phyloP scores from a whole-genome alignment of 2,797 vertebrate genomes.

The Myiotriccus ornatus region DNA sequence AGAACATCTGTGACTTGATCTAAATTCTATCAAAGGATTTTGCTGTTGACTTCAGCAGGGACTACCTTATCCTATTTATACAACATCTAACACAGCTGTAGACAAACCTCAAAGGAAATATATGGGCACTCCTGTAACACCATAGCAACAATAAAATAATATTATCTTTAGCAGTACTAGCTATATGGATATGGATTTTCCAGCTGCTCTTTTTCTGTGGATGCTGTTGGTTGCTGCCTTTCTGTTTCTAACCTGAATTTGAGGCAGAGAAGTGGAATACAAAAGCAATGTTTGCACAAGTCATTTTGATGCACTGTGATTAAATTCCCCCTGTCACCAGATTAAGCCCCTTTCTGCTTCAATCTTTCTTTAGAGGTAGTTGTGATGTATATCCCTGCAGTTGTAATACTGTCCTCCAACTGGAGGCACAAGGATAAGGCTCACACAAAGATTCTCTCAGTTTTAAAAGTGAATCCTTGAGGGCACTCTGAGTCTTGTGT shows the following conservation, averaged over 20 bases:
- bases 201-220: not conserved
- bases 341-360: not conserved
- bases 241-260: not conserved
- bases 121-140: not conserved
- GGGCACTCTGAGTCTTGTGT: not conserved
- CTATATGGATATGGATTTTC: not conserved
- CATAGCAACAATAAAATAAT: not conserved
- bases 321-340: not conserved
- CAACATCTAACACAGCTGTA: not conserved
- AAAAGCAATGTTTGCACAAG: not conserved
- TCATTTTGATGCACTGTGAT: not conserved
- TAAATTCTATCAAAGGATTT: not conserved
- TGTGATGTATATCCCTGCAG: not conserved
- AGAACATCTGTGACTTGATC: not conserved
- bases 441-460: not conserved
- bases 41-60: conserved; percentile 4
- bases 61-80: not conserved
- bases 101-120: not conserved
- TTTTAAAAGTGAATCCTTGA: not conserved
- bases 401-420: not conserved
- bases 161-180: not conserved
- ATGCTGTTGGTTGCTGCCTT: not conserved
- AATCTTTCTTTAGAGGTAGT: not conserved
- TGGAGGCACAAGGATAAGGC: not conserved
- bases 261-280: not conserved